phyloP scores from a whole-genome alignment of 2,888 invertebrate species.

The Dione juno region DNA sequence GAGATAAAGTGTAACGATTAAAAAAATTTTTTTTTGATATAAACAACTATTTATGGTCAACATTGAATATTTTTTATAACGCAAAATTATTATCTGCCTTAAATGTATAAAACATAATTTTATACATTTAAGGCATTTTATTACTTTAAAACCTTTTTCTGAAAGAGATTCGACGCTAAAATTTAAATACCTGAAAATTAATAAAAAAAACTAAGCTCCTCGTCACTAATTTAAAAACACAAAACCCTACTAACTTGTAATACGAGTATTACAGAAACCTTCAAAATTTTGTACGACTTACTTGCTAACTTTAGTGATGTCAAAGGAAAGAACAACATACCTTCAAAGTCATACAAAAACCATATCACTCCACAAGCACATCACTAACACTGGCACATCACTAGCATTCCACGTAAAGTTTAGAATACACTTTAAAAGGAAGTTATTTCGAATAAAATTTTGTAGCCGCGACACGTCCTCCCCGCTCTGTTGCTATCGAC shows the following conservation, averaged over 20 bases:
- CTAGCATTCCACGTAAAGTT: slow-evolving; percentile 23
- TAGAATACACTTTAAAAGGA: slow-evolving; percentile 3
- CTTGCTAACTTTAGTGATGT: neutral
- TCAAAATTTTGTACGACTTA: neutral
- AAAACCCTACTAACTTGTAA: neutral
- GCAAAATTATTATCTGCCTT: too few species aligned
- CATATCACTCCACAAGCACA: slow-evolving; percentile 12
- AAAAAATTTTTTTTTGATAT: too few species aligned
- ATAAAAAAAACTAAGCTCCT: too few species aligned
- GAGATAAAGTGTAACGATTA: too few species aligned
- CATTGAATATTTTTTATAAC: too few species aligned
- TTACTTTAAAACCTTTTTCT: too few species aligned
- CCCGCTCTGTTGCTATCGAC: neutral
- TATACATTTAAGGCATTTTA: too few species aligned
- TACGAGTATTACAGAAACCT: neutral
- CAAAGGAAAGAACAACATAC: neutral
- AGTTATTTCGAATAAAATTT: slow-evolving; percentile 2
- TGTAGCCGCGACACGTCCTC: slow-evolving; percentile 13
- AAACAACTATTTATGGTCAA: too few species aligned
- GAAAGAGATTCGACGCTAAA: too few species aligned
- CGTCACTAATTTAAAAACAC: neutral
- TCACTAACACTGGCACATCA: slow-evolving; percentile 22
- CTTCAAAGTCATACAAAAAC: slow-evolving; percentile 8
- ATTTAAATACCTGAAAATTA: too few species aligned
- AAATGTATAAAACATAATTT: too few species aligned